Conservation (phyloP, 2,113 vertebrate genomes). For the Daphoenositta chrysoptera region DNA sequence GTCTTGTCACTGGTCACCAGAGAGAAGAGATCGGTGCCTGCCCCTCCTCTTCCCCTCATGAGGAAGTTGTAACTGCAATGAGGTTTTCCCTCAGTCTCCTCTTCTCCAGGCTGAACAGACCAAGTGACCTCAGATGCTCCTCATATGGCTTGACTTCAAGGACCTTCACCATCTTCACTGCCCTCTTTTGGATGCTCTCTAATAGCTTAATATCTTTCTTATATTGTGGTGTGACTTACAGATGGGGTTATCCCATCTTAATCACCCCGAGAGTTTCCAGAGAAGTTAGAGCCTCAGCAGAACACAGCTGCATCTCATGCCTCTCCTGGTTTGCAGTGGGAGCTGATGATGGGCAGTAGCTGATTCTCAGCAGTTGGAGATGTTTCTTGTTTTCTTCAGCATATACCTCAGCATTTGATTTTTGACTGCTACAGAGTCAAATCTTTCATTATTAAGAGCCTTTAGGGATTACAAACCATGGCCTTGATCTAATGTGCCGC, state of each 20-base stretch:
- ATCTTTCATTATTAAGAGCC: not conserved
- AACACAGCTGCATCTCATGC: not conserved
- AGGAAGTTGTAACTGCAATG: fast-evolving
- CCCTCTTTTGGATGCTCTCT: not conserved
- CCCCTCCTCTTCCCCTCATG: fast-evolving
- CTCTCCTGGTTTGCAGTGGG: not conserved
- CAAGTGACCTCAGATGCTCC: not conserved
- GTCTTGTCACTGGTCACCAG: not conserved
- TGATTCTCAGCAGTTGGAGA: not conserved
- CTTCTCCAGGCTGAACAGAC: not conserved
- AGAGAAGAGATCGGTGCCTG: not conserved
- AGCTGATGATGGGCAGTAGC: not conserved
- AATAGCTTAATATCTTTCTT: not conserved
- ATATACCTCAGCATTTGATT: not conserved
- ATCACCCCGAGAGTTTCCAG: not conserved
- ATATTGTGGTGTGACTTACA: not conserved
- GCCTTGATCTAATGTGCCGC: not conserved
- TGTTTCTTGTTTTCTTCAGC: not conserved
- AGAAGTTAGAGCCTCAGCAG: not conserved
- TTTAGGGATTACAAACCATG: not conserved
- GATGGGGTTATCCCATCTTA: not conserved
- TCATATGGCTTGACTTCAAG: fast-evolving
- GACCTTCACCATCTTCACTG: not conserved
- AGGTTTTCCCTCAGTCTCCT: not conserved
- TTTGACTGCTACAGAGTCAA: not conserved